A percentile compares a stretch with the other conserved stretches of the same genome.
Evolutionary conservation across 1,140 invertebrate species (phyloP).

Genomic region (Drosophila parabipectinata): DNA sequence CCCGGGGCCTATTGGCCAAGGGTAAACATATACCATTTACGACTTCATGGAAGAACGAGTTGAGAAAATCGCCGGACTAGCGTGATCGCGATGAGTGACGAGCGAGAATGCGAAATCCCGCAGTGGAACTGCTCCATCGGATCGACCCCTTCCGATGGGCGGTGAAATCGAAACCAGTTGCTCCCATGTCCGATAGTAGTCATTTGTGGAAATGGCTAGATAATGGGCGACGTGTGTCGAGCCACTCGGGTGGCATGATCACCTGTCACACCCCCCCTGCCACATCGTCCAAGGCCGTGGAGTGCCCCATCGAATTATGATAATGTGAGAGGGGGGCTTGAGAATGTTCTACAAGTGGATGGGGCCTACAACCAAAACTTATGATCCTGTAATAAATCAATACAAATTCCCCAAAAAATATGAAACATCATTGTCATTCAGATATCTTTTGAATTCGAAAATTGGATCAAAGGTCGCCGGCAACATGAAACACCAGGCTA

Average conservation of each 20-base stretch:
- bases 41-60: conserved; percentile 55
- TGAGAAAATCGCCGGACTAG: conserved; percentile 18
- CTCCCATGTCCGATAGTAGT: conserved; percentile 26
- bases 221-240: conserved; percentile 24
- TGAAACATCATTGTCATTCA: conserved; percentile 5
- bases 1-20: conserved; percentile 21
- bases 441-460: conserved; percentile 3
- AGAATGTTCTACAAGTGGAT: neutral
- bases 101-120: conserved; percentile 11
- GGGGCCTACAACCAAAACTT: too few relatives aligned
- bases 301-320: neutral
- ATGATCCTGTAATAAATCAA: neutral
- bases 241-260: conserved; percentile 45
- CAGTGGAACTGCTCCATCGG: conserved; percentile 6
- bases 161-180: conserved; percentile 20
- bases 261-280: conserved; percentile 16
- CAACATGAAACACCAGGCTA: conserved; percentile 57
- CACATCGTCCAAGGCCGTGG: neutral
- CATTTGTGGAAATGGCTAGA: conserved; percentile 32
- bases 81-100: conserved; percentile 7
- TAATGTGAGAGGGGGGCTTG: neutral
- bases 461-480: conserved; percentile 56
- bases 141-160: conserved; percentile 1
- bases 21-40: conserved; percentile 44
- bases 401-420: neutral